These are phyloP conservation scores for Agapornis canus DNA, from an alignment of 2,797 vertebrate species.

Conservation along the genomic window DNA sequence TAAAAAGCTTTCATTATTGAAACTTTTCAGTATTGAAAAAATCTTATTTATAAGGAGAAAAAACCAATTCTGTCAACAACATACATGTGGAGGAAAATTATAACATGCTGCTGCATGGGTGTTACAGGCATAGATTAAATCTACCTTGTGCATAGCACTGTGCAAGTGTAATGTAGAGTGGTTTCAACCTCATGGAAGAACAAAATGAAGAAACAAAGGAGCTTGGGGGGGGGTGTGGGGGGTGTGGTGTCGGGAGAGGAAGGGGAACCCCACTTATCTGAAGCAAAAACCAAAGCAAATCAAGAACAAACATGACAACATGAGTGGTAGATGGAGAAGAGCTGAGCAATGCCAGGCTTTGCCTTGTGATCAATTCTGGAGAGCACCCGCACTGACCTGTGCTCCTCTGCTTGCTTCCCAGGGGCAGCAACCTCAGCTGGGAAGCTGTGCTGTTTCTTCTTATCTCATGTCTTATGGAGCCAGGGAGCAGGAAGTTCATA, in stretches of 20 bases:
- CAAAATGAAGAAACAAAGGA: background rate
- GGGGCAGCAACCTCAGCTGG: background rate
- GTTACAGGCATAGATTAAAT: background rate
- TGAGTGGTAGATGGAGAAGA: background rate
- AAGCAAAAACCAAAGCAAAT: background rate
- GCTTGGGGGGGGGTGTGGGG: too few species aligned
- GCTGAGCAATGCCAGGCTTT: background rate
- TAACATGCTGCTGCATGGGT: background rate
- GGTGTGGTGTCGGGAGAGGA: too few species aligned
- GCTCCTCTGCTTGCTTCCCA: background rate
- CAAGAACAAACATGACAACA: too few species aligned
- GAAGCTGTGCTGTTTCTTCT: background rate
- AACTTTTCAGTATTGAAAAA: background rate
- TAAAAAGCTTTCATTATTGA: background rate
- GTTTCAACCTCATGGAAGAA: background rate
- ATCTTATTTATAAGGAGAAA: background rate
- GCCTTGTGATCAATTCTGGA: background rate
- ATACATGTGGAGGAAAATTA: background rate
- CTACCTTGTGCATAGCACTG: background rate
- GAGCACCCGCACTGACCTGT: background rate
- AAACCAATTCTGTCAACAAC: background rate
- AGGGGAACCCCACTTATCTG: background rate
- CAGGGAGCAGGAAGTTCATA: background rate
- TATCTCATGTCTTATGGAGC: rapidly evolving
- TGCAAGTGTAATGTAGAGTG: background rate